A percentile compares a stretch with the other conserved stretches of the same genome.
phyloP scores from a whole-genome alignment of 2,797 vertebrate species.

The Orestias chungarensis region DNA sequence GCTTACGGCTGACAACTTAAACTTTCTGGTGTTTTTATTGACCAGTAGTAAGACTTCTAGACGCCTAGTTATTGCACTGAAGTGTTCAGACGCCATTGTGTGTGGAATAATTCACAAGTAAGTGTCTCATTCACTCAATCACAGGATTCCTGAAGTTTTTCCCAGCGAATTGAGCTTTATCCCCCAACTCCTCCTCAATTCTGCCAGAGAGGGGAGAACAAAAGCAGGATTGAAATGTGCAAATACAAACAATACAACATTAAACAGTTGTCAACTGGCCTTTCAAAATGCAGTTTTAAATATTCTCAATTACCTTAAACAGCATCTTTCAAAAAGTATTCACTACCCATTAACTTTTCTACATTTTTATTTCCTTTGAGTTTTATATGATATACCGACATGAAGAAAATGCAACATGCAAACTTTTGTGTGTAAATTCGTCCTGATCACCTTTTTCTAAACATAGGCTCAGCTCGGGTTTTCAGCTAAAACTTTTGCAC shows the following conservation, averaged over 20 bases:
- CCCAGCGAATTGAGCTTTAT: constrained; percentile 89
- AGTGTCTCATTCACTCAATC: constrained; percentile 69
- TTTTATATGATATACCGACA: background rate
- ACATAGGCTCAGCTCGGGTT: no score
- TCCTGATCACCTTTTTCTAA: no score
- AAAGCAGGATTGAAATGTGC: no score
- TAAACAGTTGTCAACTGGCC: background rate
- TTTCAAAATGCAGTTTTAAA: background rate
- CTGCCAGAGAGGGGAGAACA: constrained; percentile 62
- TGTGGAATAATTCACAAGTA: constrained; percentile 11
- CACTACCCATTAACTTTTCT: background rate
- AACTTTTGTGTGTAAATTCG: background rate
- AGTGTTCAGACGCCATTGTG: constrained; percentile 11
- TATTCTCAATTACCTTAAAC: background rate
- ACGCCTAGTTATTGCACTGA: constrained; percentile 9
- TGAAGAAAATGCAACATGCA: no score
- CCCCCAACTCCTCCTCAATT: constrained; percentile 96
- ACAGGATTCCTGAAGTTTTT: constrained; percentile 93
- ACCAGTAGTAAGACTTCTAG: constrained; percentile 21
- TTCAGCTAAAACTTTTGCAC: no score
- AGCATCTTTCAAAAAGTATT: background rate
- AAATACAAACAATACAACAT: no score
- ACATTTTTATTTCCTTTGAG: background rate
- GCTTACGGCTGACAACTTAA: background rate
- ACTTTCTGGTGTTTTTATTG: background rate